These are phyloP conservation scores for Silvanus unidentatus DNA, from an alignment of 2,888 invertebrate genomes.

Conservation along the genomic window DNA sequence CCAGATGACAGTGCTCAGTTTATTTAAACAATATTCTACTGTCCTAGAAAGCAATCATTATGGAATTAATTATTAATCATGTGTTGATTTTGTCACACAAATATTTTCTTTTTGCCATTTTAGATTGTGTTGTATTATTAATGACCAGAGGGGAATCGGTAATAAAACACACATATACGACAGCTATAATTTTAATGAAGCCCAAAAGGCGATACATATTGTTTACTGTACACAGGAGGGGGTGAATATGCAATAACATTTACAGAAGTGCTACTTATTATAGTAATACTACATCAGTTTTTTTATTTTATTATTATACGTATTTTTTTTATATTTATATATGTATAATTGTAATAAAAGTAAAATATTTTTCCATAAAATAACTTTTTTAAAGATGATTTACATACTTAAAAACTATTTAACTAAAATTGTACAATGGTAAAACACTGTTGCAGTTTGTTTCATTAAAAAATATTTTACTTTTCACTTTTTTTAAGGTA, in stretches of 20 bases:
- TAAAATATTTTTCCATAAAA: slow-evolving; percentile 3
- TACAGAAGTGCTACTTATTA: slow-evolving; percentile 21
- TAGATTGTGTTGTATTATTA: too few relatives aligned
- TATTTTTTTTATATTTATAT: too few relatives aligned
- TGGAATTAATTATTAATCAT: too few relatives aligned
- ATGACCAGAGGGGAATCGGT: not conserved
- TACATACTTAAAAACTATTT: not conserved
- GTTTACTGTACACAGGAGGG: slow-evolving; percentile 45
- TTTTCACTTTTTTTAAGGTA: not conserved
- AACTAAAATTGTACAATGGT: slow-evolving; percentile 3
- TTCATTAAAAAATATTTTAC: slow-evolving; percentile 4
- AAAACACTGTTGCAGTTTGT: not conserved
- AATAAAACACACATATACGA: slow-evolving; percentile 32
- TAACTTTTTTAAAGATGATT: not conserved
- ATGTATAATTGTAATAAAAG: not conserved
- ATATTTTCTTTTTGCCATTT: too few relatives aligned
- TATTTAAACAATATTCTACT: too few relatives aligned
- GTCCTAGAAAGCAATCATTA: too few relatives aligned
- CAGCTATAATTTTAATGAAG: slow-evolving; percentile 47
- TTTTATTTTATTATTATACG: not conserved
- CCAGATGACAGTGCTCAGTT: too few relatives aligned
- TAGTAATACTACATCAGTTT: slow-evolving; percentile 4
- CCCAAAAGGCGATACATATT: slow-evolving; percentile 46
- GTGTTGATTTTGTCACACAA: too few relatives aligned
- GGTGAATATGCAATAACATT: slow-evolving; percentile 45